Conservation (phyloP, 1,140 invertebrate genomes). For the Drosophila ambigua region DNA sequence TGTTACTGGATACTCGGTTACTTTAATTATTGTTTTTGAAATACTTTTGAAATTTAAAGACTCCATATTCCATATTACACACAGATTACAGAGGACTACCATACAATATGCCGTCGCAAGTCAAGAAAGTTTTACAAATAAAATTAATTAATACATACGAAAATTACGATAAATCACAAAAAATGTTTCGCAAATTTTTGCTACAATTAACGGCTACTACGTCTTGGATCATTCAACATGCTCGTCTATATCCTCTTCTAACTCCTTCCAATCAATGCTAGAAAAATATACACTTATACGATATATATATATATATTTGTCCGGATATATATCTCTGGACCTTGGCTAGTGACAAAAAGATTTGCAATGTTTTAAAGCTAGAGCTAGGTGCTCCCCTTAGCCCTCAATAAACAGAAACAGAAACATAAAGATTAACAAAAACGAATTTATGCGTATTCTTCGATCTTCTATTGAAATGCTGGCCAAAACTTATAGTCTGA, state of each 20-base stretch:
- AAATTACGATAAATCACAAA: conserved; percentile 80
- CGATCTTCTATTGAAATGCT: conserved; percentile 27
- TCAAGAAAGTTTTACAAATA: no score
- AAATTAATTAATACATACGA: conserved; percentile 49
- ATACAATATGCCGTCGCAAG: conserved; percentile 3
- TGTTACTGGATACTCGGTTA: conserved; percentile 42
- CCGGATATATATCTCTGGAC: conserved; percentile 32
- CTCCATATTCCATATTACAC: conserved; percentile 18
- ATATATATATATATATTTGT: conserved; percentile 44
- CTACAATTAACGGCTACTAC: conserved; percentile 67
- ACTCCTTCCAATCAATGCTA: conserved; percentile 34
- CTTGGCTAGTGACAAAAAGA: conserved; percentile 46
- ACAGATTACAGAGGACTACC: neutral
- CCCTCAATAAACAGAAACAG: conserved; percentile 10
- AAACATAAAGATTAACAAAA: conserved; percentile 20
- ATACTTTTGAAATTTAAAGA: conserved; percentile 57
- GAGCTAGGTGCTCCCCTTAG: conserved; percentile 4
- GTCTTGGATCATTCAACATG: conserved; percentile 32
- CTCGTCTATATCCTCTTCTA: conserved; percentile 4
- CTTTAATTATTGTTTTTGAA: conserved; percentile 55
- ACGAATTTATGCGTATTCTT: conserved; percentile 16
- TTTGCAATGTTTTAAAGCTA: conserved; percentile 50
- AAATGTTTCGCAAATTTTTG: conserved; percentile 73
- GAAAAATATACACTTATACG: conserved; percentile 64
- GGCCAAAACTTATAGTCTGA: conserved; percentile 12